Base-by-base conservation (phyloP, 2,113 vertebrate genomes). In the Seriola dumerili region DNA sequence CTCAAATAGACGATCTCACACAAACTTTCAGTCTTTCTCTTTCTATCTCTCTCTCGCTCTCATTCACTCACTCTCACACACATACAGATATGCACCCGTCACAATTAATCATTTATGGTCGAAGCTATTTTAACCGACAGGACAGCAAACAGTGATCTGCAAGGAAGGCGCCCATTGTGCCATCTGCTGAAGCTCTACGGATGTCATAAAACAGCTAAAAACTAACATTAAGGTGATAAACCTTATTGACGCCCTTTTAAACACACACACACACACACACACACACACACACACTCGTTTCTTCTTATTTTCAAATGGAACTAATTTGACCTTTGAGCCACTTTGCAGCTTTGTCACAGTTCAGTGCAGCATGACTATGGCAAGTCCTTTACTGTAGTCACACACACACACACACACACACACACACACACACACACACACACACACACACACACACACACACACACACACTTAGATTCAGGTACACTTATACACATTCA, bases 271-370 rank as follows among this genome's bases (percentile, higher is more conserved):
- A 64, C 74, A 61, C 50, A 70, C 23, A 29, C 38, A 57, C 19
- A 67, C 69, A 38, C n/a, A 74, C 62, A 46, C 63, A 25, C 61
- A 65, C 36, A 44, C 40, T 42, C 8, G 9, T 85, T 83, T 71
- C 69, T 69, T 67, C 68, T 79, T 78, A 76, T 62, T 79, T 74
- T 81, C 77, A 81, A 34, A 85, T 87, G 61, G 85, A 75, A 91
- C 61, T 87, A 88, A 89, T 92, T 81, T 92, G 85, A 92, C 29
- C 29, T 29, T 29, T 29, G 29, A 29, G 29, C 29, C 29, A 29
- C 29, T 29, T 29, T 29, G 29, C 29, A 29, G 29, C 29, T 29
- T 29, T 29, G 29, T 29, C 29, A 29, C 29, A 29, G 29, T 29
- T 29, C 29, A 29, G 29, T 29, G 29, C 29, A 29, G 29, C 29